phyloP scores from a whole-genome alignment of 2,888 invertebrate genomes.

The Exocentrus adspersus region DNA sequence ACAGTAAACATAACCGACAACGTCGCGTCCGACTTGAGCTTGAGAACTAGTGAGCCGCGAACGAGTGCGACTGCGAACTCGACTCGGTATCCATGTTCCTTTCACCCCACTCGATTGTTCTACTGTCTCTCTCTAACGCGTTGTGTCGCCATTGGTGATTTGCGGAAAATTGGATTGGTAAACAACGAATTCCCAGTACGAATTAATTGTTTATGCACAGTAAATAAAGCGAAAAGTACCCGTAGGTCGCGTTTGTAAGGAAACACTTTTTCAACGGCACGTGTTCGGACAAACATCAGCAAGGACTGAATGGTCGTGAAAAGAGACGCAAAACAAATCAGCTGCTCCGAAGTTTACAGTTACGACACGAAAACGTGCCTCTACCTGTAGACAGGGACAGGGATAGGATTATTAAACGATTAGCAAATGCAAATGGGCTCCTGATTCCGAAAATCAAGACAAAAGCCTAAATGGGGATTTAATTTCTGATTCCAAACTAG shows the following conservation, averaged over 20 bases:
- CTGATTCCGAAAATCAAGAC: too few relatives aligned
- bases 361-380: too few relatives aligned
- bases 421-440: too few relatives aligned
- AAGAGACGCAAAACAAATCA: neutral
- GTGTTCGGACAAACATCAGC: neutral
- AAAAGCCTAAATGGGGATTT: too few relatives aligned
- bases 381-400: too few relatives aligned
- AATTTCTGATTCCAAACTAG: too few relatives aligned
- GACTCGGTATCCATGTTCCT: slow-evolving; percentile 50
- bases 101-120: slow-evolving; percentile 31
- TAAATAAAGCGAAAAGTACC: neutral
- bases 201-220: neutral
- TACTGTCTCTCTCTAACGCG: slow-evolving; percentile 1
- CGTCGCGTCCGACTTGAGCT: slow-evolving; percentile 39
- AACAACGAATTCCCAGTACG: neutral
- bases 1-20: slow-evolving; percentile 43
- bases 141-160: neutral
- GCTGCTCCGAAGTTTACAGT: neutral
- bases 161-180: neutral
- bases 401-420: too few relatives aligned
- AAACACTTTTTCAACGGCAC: neutral
- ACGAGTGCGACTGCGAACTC: slow-evolving; percentile 43
- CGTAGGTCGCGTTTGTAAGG: neutral
- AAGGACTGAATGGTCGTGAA: neutral
- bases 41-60: slow-evolving; percentile 44